A percentile compares a stretch with the other conserved stretches of the same genome.
These are phyloP conservation scores for Botrylloides violaceus DNA, from an alignment of 23 tunicate species.

Conservation along the genomic window DNA sequence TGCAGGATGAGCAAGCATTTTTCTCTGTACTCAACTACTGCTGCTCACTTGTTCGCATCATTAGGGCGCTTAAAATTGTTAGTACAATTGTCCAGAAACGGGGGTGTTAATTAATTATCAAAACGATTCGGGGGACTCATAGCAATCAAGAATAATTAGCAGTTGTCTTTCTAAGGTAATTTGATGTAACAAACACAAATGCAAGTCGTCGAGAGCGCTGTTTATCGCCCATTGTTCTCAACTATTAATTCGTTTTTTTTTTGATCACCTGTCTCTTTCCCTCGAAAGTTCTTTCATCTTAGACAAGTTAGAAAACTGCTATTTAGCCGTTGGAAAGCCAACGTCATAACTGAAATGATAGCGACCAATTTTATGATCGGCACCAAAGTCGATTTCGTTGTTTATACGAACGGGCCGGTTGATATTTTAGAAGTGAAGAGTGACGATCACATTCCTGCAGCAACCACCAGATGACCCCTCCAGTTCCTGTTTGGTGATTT, in stretches of 20 bases:
- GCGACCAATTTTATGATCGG: no score
- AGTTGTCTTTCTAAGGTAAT: neutral
- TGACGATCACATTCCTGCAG: no score
- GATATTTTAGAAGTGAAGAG: no score
- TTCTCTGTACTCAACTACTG: no score
- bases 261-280: neutral
- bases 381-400: no score
- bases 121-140: neutral
- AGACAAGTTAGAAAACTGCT: neutral
- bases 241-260: neutral
- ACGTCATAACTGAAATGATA: no score
- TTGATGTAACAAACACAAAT: neutral
- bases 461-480: no score
- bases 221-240: neutral
- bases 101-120: neutral
- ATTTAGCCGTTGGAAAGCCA: neutral
- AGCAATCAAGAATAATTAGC: neutral
- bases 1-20: no score
- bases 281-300: neutral
- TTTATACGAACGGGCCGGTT: no score
- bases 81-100: neutral
- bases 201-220: neutral
- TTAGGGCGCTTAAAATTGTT: neutral
- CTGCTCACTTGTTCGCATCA: no score
- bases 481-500: no score